These are phyloP conservation scores for Dolichallabes microphthalmus DNA, from an alignment of 2,113 vertebrate species.

Conservation along the genomic window DNA sequence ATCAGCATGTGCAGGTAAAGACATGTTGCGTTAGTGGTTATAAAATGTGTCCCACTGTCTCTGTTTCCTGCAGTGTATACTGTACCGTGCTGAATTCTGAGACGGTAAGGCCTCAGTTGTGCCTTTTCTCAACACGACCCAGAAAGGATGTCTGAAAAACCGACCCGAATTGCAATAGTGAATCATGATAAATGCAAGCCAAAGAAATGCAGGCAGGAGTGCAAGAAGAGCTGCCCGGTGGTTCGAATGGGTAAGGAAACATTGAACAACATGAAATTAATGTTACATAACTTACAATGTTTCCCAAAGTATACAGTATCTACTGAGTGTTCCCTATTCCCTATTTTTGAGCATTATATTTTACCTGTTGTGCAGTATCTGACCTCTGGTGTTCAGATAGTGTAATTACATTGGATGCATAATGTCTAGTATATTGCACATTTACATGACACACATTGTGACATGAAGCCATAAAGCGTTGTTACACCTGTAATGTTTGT, in stretches of 20 bases:
- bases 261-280: neutral
- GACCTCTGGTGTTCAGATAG: neutral
- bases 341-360: neutral
- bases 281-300: too few species aligned
- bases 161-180: conserved; percentile 96
- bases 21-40: neutral
- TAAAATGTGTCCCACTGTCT: neutral
- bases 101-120: neutral
- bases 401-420: neutral
- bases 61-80: conserved; percentile 7
- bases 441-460: neutral
- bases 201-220: conserved; percentile 97
- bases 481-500: neutral
- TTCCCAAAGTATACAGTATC: too few species aligned
- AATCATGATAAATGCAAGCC: conserved; percentile 98
- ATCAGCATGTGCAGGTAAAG: neutral
- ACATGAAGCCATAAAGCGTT: neutral
- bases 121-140: conserved; percentile 7
- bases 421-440: neutral
- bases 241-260: conserved; percentile 91
- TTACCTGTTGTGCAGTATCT: neutral
- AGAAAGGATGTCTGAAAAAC: conserved; percentile 88
- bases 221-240: conserved; percentile 97
- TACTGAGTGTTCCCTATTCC: too few species aligned
- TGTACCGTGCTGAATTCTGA: neutral